Base-by-base conservation (phyloP, 1,140 invertebrate species). In the Gyrodactylus bullatarudis region DNA sequence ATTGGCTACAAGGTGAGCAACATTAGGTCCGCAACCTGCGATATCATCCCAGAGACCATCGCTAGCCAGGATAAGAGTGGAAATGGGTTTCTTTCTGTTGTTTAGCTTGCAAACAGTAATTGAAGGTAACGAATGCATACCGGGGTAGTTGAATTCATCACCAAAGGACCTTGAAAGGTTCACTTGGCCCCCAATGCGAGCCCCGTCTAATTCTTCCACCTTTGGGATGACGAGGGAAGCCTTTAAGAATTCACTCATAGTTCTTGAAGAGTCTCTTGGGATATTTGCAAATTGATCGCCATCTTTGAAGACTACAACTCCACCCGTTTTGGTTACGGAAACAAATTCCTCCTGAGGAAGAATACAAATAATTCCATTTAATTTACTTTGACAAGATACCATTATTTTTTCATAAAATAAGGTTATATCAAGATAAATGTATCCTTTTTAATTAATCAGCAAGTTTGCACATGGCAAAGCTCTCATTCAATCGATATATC, bases 11-110 rank as follows among this genome's bases (percentile, higher is more conserved):
- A 71, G 24, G 20, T 71, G 20, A 1, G 16, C 70, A 25, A 71
- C 24, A 23, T 71, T 24, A 1, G 24, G 23, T 23, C 70, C 70
- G 24, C 21, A 71, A 25, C 70, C 21, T 20, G 21, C 21, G 20
- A 23, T 25, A 26, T 21, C 21, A 71, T 71, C 70, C 70, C 70
- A 71, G 2, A 71, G 70, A 16, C 70, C 70, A 71, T 71, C 70
- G 1, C 21, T 23, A 1, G 70, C 70, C 20, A 71, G 16, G 24
- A 71, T 23, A 20, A 71, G 24, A n/a, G 21, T 23, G 8, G 34
- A 54, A 16, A 54, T 16, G 34, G 34, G 34, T 1, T 23, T 21
- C 70, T 71, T 24, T 20, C 1, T 24, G 21, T 24, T 20, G 24
- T 71, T 24, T 1, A 71, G 26, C 1, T 71, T 23, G 24, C 70